These are phyloP conservation scores for Diplazon laetatorius DNA, from an alignment of 2,888 invertebrate species.

Conservation along the genomic window DNA sequence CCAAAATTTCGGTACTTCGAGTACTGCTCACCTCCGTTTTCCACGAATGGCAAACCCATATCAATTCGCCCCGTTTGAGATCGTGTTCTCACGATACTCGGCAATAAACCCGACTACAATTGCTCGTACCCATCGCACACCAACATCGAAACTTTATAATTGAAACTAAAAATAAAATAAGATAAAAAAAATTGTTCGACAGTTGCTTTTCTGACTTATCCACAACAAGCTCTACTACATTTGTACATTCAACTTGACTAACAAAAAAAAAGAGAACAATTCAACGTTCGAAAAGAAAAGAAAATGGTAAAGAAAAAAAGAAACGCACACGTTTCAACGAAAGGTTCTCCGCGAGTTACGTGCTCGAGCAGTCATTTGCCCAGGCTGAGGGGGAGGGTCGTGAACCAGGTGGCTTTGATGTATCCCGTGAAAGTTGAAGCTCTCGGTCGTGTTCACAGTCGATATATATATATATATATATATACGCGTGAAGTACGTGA, in stretches of 20 bases:
- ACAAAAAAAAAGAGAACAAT: too few relatives aligned
- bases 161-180: background rate
- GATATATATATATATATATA: too few relatives aligned
- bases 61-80: too few relatives aligned
- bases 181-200: background rate
- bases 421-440: slow-evolving; percentile 30
- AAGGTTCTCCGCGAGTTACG: slow-evolving; percentile 40
- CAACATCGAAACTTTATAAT: too few relatives aligned
- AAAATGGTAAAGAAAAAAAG: slow-evolving; percentile 17
- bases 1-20: too few relatives aligned
- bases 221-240: background rate
- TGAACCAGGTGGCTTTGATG: slow-evolving; percentile 14
- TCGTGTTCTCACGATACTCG: too few relatives aligned
- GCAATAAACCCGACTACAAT: background rate
- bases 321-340: slow-evolving; percentile 13
- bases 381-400: background rate
- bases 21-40: too few relatives aligned
- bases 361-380: slow-evolving; percentile 11
- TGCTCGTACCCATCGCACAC: background rate
- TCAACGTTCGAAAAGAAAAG: background rate
- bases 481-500: slow-evolving; percentile 20
- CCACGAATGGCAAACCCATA: too few relatives aligned
- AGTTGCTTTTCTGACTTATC: background rate
- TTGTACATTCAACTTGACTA: slow-evolving; percentile 18
- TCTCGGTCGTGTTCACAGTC: slow-evolving; percentile 35